These are phyloP conservation scores for Sebastolobus alascanus DNA, from an alignment of 2,797 vertebrate species.

Conservation along the genomic window DNA sequence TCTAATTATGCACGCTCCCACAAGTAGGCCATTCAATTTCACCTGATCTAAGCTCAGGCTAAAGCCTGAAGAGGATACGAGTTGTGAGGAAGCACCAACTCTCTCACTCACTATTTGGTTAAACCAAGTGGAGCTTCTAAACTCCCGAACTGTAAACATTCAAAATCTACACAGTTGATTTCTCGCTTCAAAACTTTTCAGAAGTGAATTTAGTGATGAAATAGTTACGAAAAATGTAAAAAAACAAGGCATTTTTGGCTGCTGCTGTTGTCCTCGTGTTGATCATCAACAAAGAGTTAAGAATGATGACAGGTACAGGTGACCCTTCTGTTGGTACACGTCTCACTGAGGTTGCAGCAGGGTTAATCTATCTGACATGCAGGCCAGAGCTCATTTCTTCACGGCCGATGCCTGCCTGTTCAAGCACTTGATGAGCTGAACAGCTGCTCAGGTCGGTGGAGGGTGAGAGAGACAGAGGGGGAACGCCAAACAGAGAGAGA, in stretches of 20 bases:
- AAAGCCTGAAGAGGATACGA: conserved; percentile 1
- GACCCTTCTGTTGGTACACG: neutral
- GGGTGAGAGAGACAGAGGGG: conserved; percentile 30
- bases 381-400: conserved; percentile 50
- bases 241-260: no score
- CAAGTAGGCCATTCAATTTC: conserved; percentile 60
- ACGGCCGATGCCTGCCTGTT: conserved; percentile 58
- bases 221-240: no score
- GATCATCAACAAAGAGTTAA: neutral
- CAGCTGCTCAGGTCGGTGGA: conserved; percentile 67
- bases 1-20: conserved; percentile 46
- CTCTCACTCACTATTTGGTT: no score
- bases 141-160: no score
- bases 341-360: conserved; percentile 21
- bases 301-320: neutral
- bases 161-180: no score
- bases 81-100: no score
- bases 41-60: conserved; percentile 45
- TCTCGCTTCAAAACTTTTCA: no score
- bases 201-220: no score
- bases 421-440: conserved; percentile 67
- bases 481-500: conserved; percentile 12
- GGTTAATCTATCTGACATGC: conserved; percentile 37
- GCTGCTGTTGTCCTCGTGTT: no score
- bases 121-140: no score